phyloP scores from a whole-genome alignment of 2,113 vertebrate species.

The Brachirus orientalis region DNA sequence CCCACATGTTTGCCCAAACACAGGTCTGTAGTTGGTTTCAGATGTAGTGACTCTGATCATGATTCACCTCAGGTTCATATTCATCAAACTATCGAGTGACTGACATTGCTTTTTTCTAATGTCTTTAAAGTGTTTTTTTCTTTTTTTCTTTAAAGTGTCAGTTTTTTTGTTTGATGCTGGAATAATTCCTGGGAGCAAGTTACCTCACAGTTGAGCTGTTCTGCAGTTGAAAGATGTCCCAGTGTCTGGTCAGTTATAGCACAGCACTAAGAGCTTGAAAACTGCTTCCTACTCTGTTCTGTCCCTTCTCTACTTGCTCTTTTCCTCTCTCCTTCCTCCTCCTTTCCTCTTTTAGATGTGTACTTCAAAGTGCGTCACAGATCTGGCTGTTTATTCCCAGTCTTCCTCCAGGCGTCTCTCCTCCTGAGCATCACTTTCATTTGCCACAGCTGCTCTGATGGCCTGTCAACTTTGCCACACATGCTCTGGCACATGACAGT shows the following conservation, averaged over 20 bases:
- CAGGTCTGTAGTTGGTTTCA: background rate
- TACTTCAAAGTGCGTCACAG: constrained; percentile 73
- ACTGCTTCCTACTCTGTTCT: constrained; percentile 31
- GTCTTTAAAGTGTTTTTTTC: background rate
- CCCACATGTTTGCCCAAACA: background rate
- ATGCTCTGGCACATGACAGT: constrained; percentile 14
- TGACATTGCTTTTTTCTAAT: background rate
- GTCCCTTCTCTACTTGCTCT: constrained; percentile 11
- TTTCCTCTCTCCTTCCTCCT: constrained; percentile 16
- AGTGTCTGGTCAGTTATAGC: constrained; percentile 58
- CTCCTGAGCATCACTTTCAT: constrained; percentile 73
- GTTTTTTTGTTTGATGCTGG: background rate
- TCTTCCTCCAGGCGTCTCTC: constrained; percentile 65
- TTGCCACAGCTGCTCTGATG: constrained; percentile 66
- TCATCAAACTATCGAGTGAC: background rate
- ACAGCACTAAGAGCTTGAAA: constrained; percentile 36
- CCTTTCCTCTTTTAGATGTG: constrained; percentile 49
- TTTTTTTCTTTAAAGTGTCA: constrained; percentile 1
- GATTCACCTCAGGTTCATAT: background rate
- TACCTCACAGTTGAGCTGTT: constrained; percentile 25
- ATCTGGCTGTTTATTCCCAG: constrained; percentile 69
- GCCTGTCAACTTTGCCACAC: constrained; percentile 65
- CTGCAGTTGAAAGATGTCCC: constrained; percentile 56
- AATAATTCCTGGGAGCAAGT: constrained; percentile 4
- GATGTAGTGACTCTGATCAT: background rate